Base-by-base conservation (phyloP, 2,797 vertebrate genomes). In the Philypnodon macrostomus region DNA sequence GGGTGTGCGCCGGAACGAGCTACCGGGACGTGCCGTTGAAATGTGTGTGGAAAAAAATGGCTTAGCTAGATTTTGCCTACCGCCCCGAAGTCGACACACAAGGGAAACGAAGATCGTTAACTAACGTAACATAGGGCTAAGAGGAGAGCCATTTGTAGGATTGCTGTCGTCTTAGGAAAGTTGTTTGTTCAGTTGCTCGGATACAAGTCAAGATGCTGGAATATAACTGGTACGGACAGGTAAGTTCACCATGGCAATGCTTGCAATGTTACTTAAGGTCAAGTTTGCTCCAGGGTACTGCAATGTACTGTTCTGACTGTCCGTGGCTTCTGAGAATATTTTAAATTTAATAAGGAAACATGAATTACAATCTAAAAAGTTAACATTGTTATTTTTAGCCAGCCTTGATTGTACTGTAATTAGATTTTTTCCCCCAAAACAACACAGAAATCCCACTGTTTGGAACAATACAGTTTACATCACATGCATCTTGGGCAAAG, bases 151-250 rank as follows among this genome's bases (percentile, higher is more conserved):
- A 33, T 44, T 51, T 17, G 37, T 58, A 14, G 4, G 15, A 12
- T 38, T 13, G 9, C 12, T 45, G 56, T 59, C 27, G 21, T 16
- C 23, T 10, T n/a, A 39, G n/a, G 8, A 14, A 35, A 41, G 5
- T 17, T 29, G 57, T 62, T 71, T 33, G 55, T n/a, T n/a, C n/a
- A n/a, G n/a, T n/a, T n/a, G n/a, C n/a, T n/a, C n/a, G n/a, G n/a
- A n/a, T n/a, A n/a, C n/a, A n/a, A n/a, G n/a, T n/a, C 85, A 89
- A 84, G 47, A 99, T 99, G 96, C 85, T 99, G 93, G 93, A 95
- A 91, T 97, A 96, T 91, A 94, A 89, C 83, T 98, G 94, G 94
- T 96, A 93, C 71, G 93, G 92, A 65, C 95, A 97, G 95, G 96
- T 99, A 92, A 74, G 96, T 93, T 72, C 71, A 79, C 55, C 61